Base-by-base conservation (phyloP, 2,888 invertebrate genomes). In the Stegophylla sp. region DNA sequence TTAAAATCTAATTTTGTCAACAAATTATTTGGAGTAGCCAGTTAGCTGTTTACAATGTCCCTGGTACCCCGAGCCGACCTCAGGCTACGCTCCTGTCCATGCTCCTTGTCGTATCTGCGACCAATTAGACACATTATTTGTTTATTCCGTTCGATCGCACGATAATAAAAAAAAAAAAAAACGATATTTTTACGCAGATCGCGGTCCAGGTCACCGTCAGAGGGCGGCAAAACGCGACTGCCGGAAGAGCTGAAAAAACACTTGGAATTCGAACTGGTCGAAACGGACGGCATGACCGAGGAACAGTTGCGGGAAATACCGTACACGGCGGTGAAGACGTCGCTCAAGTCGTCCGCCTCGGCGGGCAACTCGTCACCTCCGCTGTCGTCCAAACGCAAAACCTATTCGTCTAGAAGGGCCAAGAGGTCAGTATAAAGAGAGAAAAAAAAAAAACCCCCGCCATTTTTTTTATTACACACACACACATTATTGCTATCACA, bases 221-320 rank as follows among this genome's bases (percentile, higher is more conserved):
- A 86, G 12, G 90, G 91, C 81, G 12, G 88, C 83, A 92, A 92
- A 86, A 90, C 91, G 84, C 92, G 92, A 90, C 88, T 93, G 83
- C 91, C 92, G 5, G 91, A 89, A 83, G 94, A 94, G 86, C 86
- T 94, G 83, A 93, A 93, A 85, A 93, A 94, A 86, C 95, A 96
- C 86, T 88, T 96, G 85, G 94, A 95, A 86, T 96, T 94, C 87
- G 92, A 93, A 86, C 89, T 95, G 85, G 92, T 96, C 81, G 95
- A 95, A 85, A 95, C 96, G 0, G 90, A 92, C 28, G 95, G 95
- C 82, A 95, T 96, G 94, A 92, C 92, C 73, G 94, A 94, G 85
- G 92, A 92, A 84, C 94, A 95, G 86, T 89, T 95, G 41, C 90
- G 93, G 83, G 94, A 95, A 87, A 95, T 95, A 85, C 94, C 94